phyloP scores from a whole-genome alignment of 2,888 invertebrate species.

The Acronicta leporina region DNA sequence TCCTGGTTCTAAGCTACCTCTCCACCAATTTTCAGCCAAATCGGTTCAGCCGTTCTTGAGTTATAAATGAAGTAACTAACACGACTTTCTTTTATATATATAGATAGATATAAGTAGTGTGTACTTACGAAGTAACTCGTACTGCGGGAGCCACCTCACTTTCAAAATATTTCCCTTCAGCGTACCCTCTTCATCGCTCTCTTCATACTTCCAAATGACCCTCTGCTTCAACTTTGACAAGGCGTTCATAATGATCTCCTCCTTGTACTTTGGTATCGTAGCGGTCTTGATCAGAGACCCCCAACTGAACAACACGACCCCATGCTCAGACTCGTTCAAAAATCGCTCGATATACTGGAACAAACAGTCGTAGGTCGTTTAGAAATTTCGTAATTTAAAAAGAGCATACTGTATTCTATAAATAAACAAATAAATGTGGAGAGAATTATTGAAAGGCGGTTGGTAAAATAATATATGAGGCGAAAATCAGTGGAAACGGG shows the following conservation, averaged over 20 bases:
- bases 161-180: conserved; percentile 87
- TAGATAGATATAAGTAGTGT: too few species aligned
- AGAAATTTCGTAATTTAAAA: too few species aligned
- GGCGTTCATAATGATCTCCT: conserved; percentile 90
- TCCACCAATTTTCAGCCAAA: too few species aligned
- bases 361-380: conserved; percentile 11
- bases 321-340: conserved; percentile 90
- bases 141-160: conserved; percentile 92
- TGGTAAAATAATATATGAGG: too few species aligned
- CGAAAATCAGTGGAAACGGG: too few species aligned
- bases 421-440: too few species aligned
- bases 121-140: conserved; percentile 91
- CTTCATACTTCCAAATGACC: conserved; percentile 94
- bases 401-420: too few species aligned
- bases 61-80: too few species aligned
- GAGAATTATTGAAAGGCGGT: too few species aligned
- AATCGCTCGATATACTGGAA: conserved; percentile 90
- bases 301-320: conserved; percentile 93
- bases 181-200: conserved; percentile 79
- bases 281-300: conserved; percentile 93
- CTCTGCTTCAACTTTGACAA: conserved; percentile 91
- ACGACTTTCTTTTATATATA: too few species aligned
- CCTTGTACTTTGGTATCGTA: conserved; percentile 90
- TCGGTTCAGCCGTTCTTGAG: too few species aligned
- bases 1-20: too few species aligned